These are phyloP conservation scores for Platyscapa corneri DNA, from an alignment of 1,140 invertebrate genomes.

Conservation along the genomic window DNA sequence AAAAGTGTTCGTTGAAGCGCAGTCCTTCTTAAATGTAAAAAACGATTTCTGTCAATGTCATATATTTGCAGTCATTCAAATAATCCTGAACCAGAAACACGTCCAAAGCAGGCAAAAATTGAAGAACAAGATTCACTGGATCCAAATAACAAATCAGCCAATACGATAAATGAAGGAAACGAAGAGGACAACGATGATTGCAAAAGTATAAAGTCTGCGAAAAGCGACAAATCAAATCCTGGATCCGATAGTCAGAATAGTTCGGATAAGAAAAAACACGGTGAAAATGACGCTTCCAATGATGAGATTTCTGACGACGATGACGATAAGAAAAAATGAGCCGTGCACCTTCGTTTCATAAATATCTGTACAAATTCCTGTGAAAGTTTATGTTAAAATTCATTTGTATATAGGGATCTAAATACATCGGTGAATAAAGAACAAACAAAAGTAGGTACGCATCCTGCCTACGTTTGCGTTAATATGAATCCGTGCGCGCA, in stretches of 20 bases:
- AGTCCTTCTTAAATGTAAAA: too few species aligned
- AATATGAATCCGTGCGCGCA: too few species aligned
- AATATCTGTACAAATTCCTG: neutral
- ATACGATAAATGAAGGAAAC: slow-evolving; percentile 25
- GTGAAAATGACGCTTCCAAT: slow-evolving; percentile 48
- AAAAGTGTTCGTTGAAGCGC: too few species aligned
- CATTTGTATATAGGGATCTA: neutral
- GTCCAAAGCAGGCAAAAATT: slow-evolving; percentile 8
- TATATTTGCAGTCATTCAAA: neutral
- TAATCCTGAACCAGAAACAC: slow-evolving; percentile 20
- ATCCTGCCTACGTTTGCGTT: too few species aligned
- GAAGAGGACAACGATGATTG: slow-evolving; percentile 29
- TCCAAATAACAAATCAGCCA: neutral
- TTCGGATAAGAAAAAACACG: slow-evolving; percentile 32
- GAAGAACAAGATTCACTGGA: slow-evolving; percentile 50
- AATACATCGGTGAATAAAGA: neutral
- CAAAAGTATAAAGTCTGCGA: slow-evolving; percentile 49
- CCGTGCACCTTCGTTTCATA: neutral
- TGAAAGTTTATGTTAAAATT: slow-evolving; percentile 9
- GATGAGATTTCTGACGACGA: slow-evolving; percentile 52
- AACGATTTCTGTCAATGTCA: too few species aligned
- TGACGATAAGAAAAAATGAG: slow-evolving; percentile 50
- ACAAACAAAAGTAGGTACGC: neutral
- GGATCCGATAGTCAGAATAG: slow-evolving; percentile 5
- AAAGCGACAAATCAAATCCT: slow-evolving; percentile 4